These are phyloP conservation scores for Leptestheria dahalacensis DNA, from an alignment of 1,140 invertebrate species.

Conservation along the genomic window DNA sequence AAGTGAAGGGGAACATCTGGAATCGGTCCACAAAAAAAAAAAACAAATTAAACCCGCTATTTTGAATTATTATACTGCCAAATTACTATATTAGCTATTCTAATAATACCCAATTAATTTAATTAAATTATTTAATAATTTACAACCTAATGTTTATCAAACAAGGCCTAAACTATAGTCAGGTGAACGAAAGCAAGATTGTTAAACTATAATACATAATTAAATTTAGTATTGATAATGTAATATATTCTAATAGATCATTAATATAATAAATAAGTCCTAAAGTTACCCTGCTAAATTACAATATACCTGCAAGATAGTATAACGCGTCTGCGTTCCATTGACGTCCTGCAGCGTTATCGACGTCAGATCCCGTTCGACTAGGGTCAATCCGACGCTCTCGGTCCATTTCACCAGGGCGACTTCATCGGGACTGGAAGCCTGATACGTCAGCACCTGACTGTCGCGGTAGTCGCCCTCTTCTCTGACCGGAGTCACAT, in stretches of 20 bases:
- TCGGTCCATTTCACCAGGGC: constrained; percentile 67
- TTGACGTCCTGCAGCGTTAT: constrained; percentile 64
- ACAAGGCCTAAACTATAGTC: no score
- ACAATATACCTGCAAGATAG: constrained; percentile 54
- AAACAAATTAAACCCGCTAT: not conserved
- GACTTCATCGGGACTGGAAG: constrained; percentile 95
- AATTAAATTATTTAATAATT: not conserved
- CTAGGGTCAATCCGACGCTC: constrained; percentile 43
- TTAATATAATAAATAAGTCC: not conserved
- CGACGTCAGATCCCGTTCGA: constrained; percentile 53
- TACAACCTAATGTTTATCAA: no score
- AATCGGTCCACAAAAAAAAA: not conserved
- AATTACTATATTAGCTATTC: no score
- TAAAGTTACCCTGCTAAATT: not conserved
- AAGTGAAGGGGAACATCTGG: constrained; percentile 89
- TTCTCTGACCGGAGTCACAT: constrained; percentile 95
- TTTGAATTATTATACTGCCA: no score
- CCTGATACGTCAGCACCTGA: constrained; percentile 45
- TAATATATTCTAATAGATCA: not conserved
- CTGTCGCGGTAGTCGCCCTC: constrained; percentile 21
- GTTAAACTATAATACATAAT: not conserved
- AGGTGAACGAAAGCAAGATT: no score
- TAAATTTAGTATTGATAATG: no score
- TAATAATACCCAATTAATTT: no score
- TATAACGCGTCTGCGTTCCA: constrained; percentile 55